phyloP scores from a whole-genome alignment of 2,797 vertebrate genomes.

The Gambelia wislizenii region DNA sequence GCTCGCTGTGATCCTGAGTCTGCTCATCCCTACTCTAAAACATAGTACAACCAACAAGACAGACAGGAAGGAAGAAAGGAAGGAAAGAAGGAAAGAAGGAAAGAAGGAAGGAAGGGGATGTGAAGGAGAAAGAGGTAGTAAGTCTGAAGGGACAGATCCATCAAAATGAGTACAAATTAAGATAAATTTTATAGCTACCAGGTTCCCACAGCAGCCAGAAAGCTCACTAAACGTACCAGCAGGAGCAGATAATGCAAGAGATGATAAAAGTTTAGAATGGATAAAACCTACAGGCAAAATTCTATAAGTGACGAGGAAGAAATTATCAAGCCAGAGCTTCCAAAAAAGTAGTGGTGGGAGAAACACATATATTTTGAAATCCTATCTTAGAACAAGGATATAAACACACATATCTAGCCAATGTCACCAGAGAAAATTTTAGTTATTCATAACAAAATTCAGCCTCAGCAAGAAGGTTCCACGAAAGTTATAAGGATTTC shows the following conservation, averaged over 20 bases:
- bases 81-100: background rate
- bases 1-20: background rate
- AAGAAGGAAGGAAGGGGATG: background rate
- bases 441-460: background rate
- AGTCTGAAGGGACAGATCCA: too few relatives aligned
- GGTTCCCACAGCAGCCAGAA: background rate
- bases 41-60: background rate
- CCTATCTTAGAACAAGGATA: background rate
- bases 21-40: background rate
- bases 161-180: background rate
- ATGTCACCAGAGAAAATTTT: background rate
- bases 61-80: too few relatives aligned
- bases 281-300: background rate
- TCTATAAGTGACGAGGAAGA: background rate
- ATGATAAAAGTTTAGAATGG: background rate
- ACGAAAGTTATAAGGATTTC: background rate
- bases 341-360: background rate
- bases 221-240: background rate
- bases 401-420: background rate
- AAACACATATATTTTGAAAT: background rate
- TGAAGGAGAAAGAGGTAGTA: background rate
- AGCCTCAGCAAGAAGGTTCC: background rate
- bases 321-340: background rate
- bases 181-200: background rate
- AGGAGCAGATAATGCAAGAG: background rate